A percentile compares a stretch with the other conserved stretches of the same genome.
These are phyloP conservation scores for Sprattus sprattus DNA, from an alignment of 2,113 vertebrate genomes.

Conservation along the genomic window DNA sequence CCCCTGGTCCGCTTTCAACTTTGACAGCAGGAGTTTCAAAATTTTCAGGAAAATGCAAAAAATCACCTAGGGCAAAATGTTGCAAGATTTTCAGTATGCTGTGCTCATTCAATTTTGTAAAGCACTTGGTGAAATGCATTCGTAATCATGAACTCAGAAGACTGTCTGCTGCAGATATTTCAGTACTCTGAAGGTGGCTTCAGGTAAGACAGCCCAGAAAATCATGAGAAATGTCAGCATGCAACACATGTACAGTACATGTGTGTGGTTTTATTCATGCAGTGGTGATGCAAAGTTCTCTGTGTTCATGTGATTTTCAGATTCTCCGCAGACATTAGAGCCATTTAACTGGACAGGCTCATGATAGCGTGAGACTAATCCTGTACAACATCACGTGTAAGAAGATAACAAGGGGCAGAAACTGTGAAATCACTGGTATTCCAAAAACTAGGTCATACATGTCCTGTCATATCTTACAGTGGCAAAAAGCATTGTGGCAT, in stretches of 20 bases:
- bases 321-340: not conserved
- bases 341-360: not conserved
- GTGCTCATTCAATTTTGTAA: not conserved
- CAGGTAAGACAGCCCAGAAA: not conserved
- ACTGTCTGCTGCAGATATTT: not conserved
- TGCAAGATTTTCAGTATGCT: not conserved
- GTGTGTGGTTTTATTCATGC: not conserved
- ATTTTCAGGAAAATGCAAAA: conserved; percentile 93
- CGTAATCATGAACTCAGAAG: not conserved
- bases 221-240: not conserved
- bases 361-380: not conserved
- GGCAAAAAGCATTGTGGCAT: not conserved
- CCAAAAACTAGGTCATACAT: not conserved
- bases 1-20: conserved; percentile 90
- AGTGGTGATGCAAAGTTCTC: not conserved
- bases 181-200: not conserved
- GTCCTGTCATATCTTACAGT: not conserved
- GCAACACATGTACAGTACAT: not conserved
- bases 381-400: not conserved
- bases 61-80: conserved; percentile 80
- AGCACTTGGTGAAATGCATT: not conserved
- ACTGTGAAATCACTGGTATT: not conserved
- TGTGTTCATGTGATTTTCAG: not conserved
- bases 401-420: no score
- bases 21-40: conserved; percentile 88